phyloP scores from a whole-genome alignment of 2,113 vertebrate species.

The Nannospalax galili region DNA sequence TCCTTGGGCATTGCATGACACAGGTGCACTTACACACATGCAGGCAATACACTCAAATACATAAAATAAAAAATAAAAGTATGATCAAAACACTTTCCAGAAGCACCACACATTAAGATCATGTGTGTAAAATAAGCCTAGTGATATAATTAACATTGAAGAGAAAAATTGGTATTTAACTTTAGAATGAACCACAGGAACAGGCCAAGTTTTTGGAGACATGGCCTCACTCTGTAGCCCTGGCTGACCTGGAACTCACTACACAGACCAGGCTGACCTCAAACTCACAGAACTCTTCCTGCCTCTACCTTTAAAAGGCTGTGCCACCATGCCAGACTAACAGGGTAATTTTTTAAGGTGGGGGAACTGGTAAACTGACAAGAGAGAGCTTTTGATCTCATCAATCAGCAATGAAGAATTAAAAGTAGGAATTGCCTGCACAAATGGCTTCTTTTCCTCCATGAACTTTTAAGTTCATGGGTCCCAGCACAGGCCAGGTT shows the following conservation, averaged over 20 bases:
- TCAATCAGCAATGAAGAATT: conserved; percentile 29
- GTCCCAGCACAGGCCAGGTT: background rate
- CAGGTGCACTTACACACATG: no score
- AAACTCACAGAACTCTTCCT: background rate
- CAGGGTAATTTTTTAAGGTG: background rate
- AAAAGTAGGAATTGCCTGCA: background rate
- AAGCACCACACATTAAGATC: conserved; percentile 8
- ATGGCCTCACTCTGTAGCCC: background rate
- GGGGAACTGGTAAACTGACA: background rate
- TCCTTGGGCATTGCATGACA: no score
- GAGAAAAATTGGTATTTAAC: conserved; percentile 23
- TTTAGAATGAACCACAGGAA: background rate
- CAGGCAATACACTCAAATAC: no score
- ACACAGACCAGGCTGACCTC: background rate
- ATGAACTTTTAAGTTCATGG: background rate
- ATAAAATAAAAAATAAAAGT: background rate
- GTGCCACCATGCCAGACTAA: background rate
- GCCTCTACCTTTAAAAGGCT: background rate
- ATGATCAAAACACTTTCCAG: background rate
- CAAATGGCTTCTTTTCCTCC: background rate
- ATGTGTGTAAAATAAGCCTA: conserved; percentile 19
- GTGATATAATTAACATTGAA: conserved; percentile 40
- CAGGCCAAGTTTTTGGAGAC: no score
- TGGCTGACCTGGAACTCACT: background rate
- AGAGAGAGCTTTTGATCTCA: background rate